A percentile compares a stretch with the other conserved stretches of the same genome.
These are phyloP conservation scores for Leucophenga montana DNA, from an alignment of 2,888 invertebrate species.

Conservation along the genomic window DNA sequence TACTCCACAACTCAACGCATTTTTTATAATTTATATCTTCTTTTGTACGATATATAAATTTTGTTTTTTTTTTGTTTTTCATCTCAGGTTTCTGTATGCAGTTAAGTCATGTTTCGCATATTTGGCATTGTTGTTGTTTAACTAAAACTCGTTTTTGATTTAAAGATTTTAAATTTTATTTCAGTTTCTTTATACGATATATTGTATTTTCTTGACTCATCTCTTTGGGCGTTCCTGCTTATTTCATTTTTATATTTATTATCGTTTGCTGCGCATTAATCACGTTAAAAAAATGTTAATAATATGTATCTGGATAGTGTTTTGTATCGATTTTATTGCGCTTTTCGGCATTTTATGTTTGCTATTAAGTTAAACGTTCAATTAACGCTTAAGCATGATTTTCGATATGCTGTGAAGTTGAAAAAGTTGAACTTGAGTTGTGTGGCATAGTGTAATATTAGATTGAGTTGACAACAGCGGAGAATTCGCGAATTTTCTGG, in stretches of 20 bases:
- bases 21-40: background rate
- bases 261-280: constrained; percentile 13
- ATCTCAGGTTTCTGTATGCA: background rate
- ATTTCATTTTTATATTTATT: constrained; percentile 19
- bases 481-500: no score
- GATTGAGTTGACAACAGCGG: no score
- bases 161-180: background rate
- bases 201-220: constrained; percentile 23
- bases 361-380: constrained; percentile 60
- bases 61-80: constrained; percentile 5
- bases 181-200: background rate
- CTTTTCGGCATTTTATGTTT: constrained; percentile 55
- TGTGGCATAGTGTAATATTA: no score
- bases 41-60: background rate
- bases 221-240: constrained; percentile 21
- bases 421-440: no score
- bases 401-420: constrained; percentile 23
- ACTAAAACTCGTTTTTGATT: constrained; percentile 14
- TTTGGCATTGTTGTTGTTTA: constrained; percentile 17
- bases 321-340: constrained; percentile 16
- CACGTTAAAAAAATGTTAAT: constrained; percentile 19
- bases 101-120: constrained; percentile 22
- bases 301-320: constrained; percentile 3
- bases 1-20: constrained; percentile 2
- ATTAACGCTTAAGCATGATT: constrained; percentile 59